Percentiles rank a stretch among this genome's conserved stretches.
Conservation (phyloP, 2,113 vertebrate species). For the Sturnira hondurensis region DNA sequence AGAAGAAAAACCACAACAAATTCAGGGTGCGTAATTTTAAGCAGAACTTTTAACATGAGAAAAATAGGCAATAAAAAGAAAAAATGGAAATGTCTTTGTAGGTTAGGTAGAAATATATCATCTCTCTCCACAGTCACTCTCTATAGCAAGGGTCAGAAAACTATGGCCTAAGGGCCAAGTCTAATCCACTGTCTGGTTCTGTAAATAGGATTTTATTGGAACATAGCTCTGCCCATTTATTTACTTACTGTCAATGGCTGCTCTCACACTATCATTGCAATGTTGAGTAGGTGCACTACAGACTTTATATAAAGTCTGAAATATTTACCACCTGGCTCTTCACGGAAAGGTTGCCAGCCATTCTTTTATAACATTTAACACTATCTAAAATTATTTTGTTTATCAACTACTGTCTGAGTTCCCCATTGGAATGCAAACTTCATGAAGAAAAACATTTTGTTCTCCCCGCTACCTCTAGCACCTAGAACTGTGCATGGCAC, state of each 20-base stretch:
- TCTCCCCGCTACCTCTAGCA: not conserved
- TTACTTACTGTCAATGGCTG: not conserved
- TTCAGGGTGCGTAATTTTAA: conserved; percentile 8
- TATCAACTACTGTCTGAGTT: not conserved
- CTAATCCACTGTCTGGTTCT: not conserved
- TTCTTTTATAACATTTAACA: not conserved
- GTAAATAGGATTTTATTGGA: not conserved
- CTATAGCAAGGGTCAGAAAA: not conserved
- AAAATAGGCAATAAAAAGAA: not conserved
- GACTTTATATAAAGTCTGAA: not conserved
- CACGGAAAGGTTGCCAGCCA: not conserved
- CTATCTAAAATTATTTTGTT: not conserved
- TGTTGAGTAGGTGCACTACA: not conserved
- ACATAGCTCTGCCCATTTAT: not conserved
- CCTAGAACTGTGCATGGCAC: not conserved
- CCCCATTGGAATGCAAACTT: not conserved
- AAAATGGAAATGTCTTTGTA: not conserved
- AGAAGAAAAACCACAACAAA: conserved; percentile 2
- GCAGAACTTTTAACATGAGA: not conserved
- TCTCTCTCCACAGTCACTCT: not conserved
- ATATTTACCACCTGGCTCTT: not conserved
- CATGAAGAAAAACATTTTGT: not conserved
- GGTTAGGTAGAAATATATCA: not conserved
- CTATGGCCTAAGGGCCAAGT: not conserved
- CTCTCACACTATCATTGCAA: not conserved